Conservation (phyloP, 2,797 vertebrate species). For the Dallia pectoralis region DNA sequence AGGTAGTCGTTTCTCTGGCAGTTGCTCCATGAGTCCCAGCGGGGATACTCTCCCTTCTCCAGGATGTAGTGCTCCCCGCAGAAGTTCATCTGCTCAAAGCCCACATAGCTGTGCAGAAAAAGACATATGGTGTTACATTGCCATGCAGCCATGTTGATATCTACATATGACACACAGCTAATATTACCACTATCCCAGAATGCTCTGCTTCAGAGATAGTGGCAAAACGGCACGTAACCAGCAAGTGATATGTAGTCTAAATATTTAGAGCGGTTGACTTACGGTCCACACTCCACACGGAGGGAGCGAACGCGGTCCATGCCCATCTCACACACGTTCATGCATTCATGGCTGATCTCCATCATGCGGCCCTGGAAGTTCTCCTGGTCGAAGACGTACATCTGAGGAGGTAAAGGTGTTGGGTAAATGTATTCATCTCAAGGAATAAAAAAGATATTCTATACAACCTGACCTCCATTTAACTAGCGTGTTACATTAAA, state of each 20-base stretch:
- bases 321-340: constrained; percentile 80
- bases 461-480: too few species aligned
- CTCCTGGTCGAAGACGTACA: constrained; percentile 80
- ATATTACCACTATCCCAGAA: neutral
- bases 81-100: constrained; percentile 85
- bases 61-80: constrained; percentile 87
- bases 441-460: too few species aligned
- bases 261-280: constrained; percentile 43
- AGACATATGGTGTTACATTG: neutral
- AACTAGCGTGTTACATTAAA: too few species aligned
- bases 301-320: constrained; percentile 82
- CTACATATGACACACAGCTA: neutral
- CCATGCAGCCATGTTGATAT: neutral
- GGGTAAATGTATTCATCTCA: too few species aligned
- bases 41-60: constrained; percentile 87
- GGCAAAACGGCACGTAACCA: neutral
- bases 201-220: neutral
- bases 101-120: constrained; percentile 72
- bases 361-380: constrained; percentile 85
- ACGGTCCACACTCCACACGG: constrained; percentile 82
- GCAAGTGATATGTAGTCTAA: neutral
- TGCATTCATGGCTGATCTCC: constrained; percentile 79
- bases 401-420: constrained; percentile 48
- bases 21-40: constrained; percentile 88
- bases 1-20: constrained; percentile 84